Evolutionary conservation across 2,888 invertebrate genomes (phyloP).

Genomic region (Leucophora obtusa): DNA sequence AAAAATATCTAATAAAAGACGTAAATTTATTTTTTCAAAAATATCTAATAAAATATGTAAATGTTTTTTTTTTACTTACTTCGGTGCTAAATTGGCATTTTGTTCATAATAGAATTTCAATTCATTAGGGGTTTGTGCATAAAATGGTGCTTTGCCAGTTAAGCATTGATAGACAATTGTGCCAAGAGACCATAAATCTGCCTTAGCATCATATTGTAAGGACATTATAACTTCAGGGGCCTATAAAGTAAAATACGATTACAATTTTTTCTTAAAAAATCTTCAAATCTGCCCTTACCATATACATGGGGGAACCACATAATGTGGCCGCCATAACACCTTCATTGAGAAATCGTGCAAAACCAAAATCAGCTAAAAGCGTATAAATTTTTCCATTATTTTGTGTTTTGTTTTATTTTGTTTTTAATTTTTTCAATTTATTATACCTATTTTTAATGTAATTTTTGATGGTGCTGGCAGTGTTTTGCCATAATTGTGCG

Average conservation of each 20-base stretch:
- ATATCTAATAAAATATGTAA: not conserved
- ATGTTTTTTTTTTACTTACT: constrained; percentile 82
- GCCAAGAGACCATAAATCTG: constrained; percentile 99
- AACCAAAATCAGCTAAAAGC: constrained; percentile 97
- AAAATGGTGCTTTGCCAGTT: constrained; percentile 98
- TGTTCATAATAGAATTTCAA: constrained; percentile 98
- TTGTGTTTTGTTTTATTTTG: not conserved
- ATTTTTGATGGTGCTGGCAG: constrained; percentile 87
- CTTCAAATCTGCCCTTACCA: constrained; percentile 83
- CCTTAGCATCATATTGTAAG: constrained; percentile 98
- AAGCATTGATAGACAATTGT: constrained; percentile 99
- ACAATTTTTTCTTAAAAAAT: constrained; percentile 4
- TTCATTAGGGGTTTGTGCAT: constrained; percentile 98
- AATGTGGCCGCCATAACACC: constrained; percentile 99
- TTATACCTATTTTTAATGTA: constrained; percentile 95
- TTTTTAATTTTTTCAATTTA: not conserved
- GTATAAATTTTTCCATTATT: not conserved
- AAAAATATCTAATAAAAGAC: too few species aligned
- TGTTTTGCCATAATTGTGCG: constrained; percentile 82
- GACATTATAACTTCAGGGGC: constrained; percentile 99
- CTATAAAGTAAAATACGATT: constrained; percentile 74
- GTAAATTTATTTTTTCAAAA: not conserved
- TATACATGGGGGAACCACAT: constrained; percentile 99
- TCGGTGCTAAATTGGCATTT: constrained; percentile 92
- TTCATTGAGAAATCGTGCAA: constrained; percentile 98